Base-by-base conservation (phyloP, 2,113 vertebrate species). In the Thalassarche chlororhynchos region DNA sequence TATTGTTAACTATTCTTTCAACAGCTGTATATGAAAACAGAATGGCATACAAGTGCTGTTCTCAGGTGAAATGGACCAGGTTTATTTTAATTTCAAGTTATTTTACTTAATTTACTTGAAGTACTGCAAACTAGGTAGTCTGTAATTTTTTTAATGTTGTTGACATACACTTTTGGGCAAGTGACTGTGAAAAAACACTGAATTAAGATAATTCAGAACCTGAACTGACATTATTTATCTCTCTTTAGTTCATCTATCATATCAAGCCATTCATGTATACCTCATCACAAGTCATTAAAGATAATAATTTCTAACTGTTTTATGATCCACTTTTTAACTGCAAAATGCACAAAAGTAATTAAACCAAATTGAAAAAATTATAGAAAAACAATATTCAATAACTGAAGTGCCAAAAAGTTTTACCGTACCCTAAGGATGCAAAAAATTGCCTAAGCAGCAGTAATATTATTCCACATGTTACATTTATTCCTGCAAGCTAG, bases 401-500 rank as follows among this genome's bases (percentile, higher is more conserved):
- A 98, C 62, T 34, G 51, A 94, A 76, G 91, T 87, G 87, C 93
- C 96, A 95, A 98, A 98, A 98, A 98, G 80, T 98, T 98, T 98
- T 97, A 96, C 94, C 3, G 2, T 95, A 97, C 97, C 91, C 95
- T 90, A 94, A 98, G 93, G 96, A 97, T 62, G 70, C 25, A 90
- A 97, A 97, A 96, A 95, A 96, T 84, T 94, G 96, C 95, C 92
- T 90, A 92, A 94, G 92, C 90, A 97, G 97, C 98, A 97, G 95
- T 89, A 96, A 97, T 98, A 97, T 97, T 97, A 97, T 98, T 97
- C 85, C 62, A 88, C 85, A 84, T 92, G 79, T 98, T 98, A 95
- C 93, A 89, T 97, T 98, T 98, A 96, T 98, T 98, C 95, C 84
- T 98, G 97, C 96, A 97, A 98, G 84, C 96, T 92, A 98, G 94